Evolutionary conservation across 2,797 vertebrate species (phyloP), one percentile per base, ranked within the genome.

Genomic region (Todus mexicanus): DNA sequence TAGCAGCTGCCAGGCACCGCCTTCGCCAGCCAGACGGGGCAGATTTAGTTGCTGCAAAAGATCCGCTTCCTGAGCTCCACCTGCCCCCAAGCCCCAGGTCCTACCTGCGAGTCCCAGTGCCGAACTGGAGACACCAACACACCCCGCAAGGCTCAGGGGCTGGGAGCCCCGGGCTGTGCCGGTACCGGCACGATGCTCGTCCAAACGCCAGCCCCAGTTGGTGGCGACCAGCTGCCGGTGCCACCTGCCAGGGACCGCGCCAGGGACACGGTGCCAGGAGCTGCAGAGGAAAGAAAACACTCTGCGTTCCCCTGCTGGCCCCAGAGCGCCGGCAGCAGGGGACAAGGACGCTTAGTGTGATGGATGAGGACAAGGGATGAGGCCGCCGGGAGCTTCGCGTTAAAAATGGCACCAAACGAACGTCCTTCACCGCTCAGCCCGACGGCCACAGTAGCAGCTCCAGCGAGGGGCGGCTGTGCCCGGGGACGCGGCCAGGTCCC

Each of bases 401-500:
- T 53, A 33, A 57, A 73, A 53, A 3, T 12, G 2, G 17, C 63
- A 15, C n/a, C n/a, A 7, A 35, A 22, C 3, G 15, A 42, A 38
- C 11, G 31, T 11, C 54, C 37, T 59, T 73, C 16, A 22, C 45
- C 3, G 2, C 0, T 2, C 26, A 45, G 60, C 45, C 27, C 23
- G 68, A 12, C 5, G 3, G 54, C 61, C 1, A 2, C 53, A 4
- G 2, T 25, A n/a, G 74, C 82, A 56, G n/a, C 22, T 60, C 11
- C 82, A 40, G 74, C 5, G 2, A 50, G 37, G 48, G 70, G 15
- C 4, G 40, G 42, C 65, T 27, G 53, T 47, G 47, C 56, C 25
- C 7, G 1, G 47, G 48, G 50, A 60, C 0, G 0, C 0, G 25
- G 38, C 48, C 50, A 0, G 3, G n/a, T 48, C 71, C 74, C 51